Conservation (phyloP, 2,888 invertebrate genomes). For the Philopedon plagiatum region DNA sequence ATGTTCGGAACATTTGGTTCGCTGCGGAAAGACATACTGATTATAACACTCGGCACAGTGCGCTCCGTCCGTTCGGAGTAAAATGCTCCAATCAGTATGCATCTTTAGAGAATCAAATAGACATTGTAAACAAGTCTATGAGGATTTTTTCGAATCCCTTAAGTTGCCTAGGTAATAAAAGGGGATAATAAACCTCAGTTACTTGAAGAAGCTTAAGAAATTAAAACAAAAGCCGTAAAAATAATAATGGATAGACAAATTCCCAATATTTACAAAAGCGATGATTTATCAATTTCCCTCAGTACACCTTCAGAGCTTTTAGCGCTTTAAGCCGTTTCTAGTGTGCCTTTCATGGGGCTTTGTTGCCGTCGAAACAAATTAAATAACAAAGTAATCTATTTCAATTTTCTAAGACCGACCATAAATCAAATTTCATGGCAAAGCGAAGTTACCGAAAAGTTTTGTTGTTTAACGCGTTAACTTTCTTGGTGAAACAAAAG, state of each 20-base stretch:
- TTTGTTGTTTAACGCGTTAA: constrained; percentile 19
- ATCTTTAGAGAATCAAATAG: no score
- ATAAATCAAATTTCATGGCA: constrained; percentile 34
- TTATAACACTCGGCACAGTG: no score
- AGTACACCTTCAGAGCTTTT: constrained; percentile 18
- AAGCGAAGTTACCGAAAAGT: constrained; percentile 35
- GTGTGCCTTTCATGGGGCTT: constrained; percentile 11
- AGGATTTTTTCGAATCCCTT: background rate
- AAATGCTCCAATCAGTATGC: no score
- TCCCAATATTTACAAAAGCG: background rate
- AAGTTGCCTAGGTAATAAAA: no score
- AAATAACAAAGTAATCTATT: constrained; percentile 43
- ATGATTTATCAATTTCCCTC: constrained; percentile 10
- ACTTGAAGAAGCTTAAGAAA: no score
- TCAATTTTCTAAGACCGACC: constrained; percentile 35
- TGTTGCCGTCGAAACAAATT: constrained; percentile 28
- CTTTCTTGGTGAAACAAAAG: background rate
- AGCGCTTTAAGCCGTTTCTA: constrained; percentile 11
- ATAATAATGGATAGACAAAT: background rate
- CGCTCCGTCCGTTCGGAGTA: no score
- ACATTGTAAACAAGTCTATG: no score
- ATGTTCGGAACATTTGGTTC: no score
- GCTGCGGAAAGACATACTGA: no score
- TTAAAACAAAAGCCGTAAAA: background rate
- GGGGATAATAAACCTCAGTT: no score